phyloP scores from a whole-genome alignment of 2,797 vertebrate species.

The Taeniopygia guttata region DNA sequence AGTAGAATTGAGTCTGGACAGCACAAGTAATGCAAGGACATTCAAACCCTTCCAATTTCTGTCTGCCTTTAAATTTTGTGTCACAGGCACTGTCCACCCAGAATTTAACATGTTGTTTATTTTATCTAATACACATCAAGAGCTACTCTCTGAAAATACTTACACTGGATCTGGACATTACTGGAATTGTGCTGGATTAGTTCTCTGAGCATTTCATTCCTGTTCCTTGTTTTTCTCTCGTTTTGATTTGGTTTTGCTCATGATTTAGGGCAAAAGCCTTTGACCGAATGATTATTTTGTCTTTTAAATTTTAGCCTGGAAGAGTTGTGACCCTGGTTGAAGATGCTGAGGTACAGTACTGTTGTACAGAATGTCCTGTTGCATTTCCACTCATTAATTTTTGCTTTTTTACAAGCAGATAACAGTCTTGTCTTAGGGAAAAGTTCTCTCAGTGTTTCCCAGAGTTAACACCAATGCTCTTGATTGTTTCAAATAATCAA shows the following conservation, averaged over 20 bases:
- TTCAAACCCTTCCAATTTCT: neutral
- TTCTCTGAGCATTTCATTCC: neutral
- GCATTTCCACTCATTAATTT: neutral
- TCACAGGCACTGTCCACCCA: neutral
- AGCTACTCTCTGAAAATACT: neutral
- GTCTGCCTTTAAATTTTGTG: neutral
- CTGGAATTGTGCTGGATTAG: neutral
- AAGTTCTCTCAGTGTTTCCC: neutral
- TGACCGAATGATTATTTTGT: neutral
- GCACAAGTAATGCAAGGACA: neutral
- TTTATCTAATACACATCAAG: neutral
- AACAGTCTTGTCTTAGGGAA: neutral
- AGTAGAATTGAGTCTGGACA: neutral
- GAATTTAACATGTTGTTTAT: neutral
- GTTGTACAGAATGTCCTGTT: neutral
- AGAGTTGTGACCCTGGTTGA: conserved; percentile 96
- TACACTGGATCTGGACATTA: neutral
- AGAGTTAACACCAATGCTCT: neutral
- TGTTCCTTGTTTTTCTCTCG: neutral
- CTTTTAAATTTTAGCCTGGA: conserved; percentile 84
- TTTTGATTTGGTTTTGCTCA: neutral
- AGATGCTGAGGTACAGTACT: conserved; percentile 86
- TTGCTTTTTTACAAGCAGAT: neutral
- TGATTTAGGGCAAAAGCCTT: neutral
- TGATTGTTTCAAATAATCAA: neutral